Conservation (phyloP, 2,888 invertebrate genomes). For the Abrostola triplasia region DNA sequence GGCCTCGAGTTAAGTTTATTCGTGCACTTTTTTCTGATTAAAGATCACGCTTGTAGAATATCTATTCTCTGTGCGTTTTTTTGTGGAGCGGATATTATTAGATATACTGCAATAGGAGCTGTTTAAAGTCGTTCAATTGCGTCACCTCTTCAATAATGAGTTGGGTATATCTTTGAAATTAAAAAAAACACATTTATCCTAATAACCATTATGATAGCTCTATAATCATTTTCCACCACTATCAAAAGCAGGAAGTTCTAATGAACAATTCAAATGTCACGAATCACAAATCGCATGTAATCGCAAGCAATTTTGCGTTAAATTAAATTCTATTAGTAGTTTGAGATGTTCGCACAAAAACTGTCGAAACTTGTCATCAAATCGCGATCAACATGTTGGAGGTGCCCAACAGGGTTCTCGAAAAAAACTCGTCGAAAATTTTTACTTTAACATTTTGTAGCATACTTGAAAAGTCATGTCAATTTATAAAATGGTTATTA, state of each 20-base stretch:
- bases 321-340: constrained; percentile 81
- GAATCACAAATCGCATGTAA: constrained; percentile 65
- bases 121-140: too few relatives aligned
- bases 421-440: constrained; percentile 14
- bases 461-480: too few relatives aligned
- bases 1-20: too few relatives aligned
- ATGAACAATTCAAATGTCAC: constrained; percentile 65
- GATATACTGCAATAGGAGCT: too few relatives aligned
- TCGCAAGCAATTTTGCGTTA: constrained; percentile 61
- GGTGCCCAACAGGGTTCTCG: constrained; percentile 22
- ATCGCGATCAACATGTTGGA: constrained; percentile 63
- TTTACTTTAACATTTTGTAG: not conserved
- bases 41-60: too few relatives aligned
- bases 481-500: too few relatives aligned
- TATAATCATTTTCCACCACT: constrained; percentile 5
- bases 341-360: constrained; percentile 60
- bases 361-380: constrained; percentile 72
- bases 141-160: too few relatives aligned
- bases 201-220: not conserved
- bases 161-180: not conserved
- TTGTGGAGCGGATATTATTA: too few relatives aligned
- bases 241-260: constrained; percentile 75
- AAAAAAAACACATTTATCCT: not conserved
- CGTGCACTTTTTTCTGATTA: too few relatives aligned
- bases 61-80: too few relatives aligned